Evolutionary conservation across 2,797 vertebrate species (phyloP).

Genomic region (Chloroceryle amazona): DNA sequence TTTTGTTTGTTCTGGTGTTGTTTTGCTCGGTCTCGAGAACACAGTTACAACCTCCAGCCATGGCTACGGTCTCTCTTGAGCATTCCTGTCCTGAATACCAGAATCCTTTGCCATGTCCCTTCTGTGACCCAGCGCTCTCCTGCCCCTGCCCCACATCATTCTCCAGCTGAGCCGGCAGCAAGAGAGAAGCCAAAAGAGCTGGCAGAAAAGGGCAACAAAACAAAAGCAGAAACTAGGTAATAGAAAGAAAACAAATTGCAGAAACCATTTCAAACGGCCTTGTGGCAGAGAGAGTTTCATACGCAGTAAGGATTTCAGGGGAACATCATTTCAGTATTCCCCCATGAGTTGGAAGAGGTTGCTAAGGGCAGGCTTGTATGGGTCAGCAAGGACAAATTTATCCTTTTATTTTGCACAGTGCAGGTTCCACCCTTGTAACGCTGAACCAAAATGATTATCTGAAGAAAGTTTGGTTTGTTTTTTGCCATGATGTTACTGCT

Average conservation of each 20-base stretch:
- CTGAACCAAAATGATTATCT: neutral
- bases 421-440: neutral
- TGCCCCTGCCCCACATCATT: neutral
- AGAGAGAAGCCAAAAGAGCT: neutral
- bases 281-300: neutral
- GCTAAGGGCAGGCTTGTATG: neutral
- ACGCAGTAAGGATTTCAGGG: neutral
- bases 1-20: too few relatives aligned
- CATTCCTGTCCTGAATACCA: neutral
- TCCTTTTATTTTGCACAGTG: neutral
- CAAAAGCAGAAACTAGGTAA: neutral
- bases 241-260: neutral
- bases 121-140: neutral
- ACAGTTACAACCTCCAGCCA: neutral
- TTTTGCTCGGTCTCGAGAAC: neutral
- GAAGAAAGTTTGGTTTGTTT: neutral
- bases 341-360: neutral
- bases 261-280: neutral
- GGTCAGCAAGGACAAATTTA: neutral
- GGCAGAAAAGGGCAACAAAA: neutral
- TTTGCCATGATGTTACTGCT: neutral
- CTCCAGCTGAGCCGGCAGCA: neutral
- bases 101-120: neutral
- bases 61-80: neutral
- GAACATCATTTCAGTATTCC: neutral